A percentile compares a stretch with the other conserved stretches of the same genome.
These are phyloP conservation scores for Tadarida brasiliensis DNA, from an alignment of 2,797 vertebrate species.

Conservation along the genomic window DNA sequence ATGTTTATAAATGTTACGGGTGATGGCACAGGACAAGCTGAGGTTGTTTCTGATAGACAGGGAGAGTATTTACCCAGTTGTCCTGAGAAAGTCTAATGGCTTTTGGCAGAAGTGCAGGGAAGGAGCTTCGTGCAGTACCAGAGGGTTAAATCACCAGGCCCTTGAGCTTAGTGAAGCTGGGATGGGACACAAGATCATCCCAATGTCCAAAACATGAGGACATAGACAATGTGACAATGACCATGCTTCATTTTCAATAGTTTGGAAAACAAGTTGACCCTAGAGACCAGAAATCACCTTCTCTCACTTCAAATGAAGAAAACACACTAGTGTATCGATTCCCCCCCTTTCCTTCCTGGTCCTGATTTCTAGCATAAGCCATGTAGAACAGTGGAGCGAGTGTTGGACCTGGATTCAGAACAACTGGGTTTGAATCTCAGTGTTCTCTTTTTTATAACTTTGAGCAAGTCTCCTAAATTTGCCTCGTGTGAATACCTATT, in stretches of 20 bases:
- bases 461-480: slow-evolving; percentile 11
- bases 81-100: slow-evolving; percentile 79
- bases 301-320: slow-evolving; percentile 25
- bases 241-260: slow-evolving; percentile 63
- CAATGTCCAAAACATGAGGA: slow-evolving; percentile 71
- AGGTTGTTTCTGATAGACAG: slow-evolving; percentile 77
- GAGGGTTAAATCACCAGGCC: slow-evolving; percentile 57
- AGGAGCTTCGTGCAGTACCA: slow-evolving; percentile 71
- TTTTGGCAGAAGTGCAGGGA: slow-evolving; percentile 70
- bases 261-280: slow-evolving; percentile 25
- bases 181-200: slow-evolving; percentile 60
- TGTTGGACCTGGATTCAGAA: slow-evolving; percentile 15
- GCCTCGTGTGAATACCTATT: slow-evolving; percentile 33
- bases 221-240: slow-evolving; percentile 55
- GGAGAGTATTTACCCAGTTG: slow-evolving; percentile 78
- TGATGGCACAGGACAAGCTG: slow-evolving; percentile 66
- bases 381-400: neutral
- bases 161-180: slow-evolving; percentile 73
- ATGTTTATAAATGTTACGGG: slow-evolving; percentile 78
- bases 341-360: neutral
- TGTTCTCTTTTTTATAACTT: slow-evolving; percentile 36
- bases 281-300: slow-evolving; percentile 45
- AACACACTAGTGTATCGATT: slow-evolving; percentile 39
- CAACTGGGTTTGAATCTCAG: slow-evolving; percentile 37
- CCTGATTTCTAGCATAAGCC: slow-evolving; percentile 8